phyloP scores from a whole-genome alignment of 2,797 vertebrate species.

The Orestias chungarensis region DNA sequence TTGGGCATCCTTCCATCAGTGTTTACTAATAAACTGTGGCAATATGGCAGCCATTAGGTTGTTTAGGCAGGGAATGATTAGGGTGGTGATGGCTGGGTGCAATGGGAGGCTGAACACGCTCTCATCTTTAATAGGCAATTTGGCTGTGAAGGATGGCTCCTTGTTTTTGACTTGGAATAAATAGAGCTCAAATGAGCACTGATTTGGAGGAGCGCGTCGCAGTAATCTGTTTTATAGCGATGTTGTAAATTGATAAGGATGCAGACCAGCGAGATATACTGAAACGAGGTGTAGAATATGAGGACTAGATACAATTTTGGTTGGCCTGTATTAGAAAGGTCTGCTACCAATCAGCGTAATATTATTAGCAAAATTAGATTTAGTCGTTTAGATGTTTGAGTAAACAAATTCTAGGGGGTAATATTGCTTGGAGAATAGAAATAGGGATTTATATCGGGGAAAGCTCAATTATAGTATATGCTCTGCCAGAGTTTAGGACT shows the following conservation, averaged over 20 bases:
- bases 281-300: slow-evolving; percentile 6
- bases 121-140: slow-evolving; percentile 85
- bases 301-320: slow-evolving; percentile 10
- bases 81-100: slow-evolving; percentile 73
- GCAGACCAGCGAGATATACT: background rate
- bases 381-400: background rate
- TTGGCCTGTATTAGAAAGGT: background rate
- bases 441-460: slow-evolving; percentile 21
- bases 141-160: slow-evolving; percentile 73
- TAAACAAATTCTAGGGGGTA: background rate
- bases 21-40: slow-evolving; percentile 81
- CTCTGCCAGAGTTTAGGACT: slow-evolving; percentile 68
- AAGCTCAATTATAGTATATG: slow-evolving; percentile 28
- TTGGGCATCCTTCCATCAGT: slow-evolving; percentile 74
- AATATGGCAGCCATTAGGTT: slow-evolving; percentile 81
- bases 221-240: slow-evolving; percentile 43
- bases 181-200: slow-evolving; percentile 51
- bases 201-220: slow-evolving; percentile 44
- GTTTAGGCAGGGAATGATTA: slow-evolving; percentile 80
- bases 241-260: slow-evolving; percentile 27
- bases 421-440: background rate
- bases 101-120: slow-evolving; percentile 73
- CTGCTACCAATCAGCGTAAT: slow-evolving; percentile 6
- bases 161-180: slow-evolving; percentile 64
- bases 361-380: background rate